Percentiles rank a stretch among this genome's conserved stretches.
Evolutionary conservation across 2,113 vertebrate species (phyloP).

Genomic region (Leucosticte australis): DNA sequence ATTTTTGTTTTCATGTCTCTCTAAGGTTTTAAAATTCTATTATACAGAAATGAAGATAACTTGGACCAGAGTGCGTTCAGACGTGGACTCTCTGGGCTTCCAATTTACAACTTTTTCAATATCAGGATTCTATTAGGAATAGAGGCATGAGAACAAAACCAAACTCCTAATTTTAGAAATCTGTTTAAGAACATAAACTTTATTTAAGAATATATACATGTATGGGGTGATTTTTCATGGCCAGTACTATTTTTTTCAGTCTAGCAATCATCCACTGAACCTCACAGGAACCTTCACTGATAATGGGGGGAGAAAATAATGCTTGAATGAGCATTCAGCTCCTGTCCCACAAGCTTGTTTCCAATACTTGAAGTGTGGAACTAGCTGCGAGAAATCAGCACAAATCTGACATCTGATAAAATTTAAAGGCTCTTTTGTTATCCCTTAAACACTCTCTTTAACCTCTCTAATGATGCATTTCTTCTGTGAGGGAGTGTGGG

Average conservation of each 20-base stretch:
- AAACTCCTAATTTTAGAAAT: neutral
- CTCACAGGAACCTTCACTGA: neutral
- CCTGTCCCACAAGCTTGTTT: neutral
- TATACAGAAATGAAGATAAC: conserved; percentile 11
- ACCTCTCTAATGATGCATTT: neutral
- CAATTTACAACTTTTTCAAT: neutral
- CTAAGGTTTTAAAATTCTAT: conserved; percentile 35
- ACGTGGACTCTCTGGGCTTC: neutral
- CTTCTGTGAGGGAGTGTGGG: neutral
- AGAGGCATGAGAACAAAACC: neutral
- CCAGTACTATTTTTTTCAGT: neutral
- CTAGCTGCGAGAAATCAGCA: neutral
- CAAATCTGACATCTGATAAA: neutral
- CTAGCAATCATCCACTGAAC: neutral
- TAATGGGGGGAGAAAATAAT: neutral
- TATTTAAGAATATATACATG: neutral
- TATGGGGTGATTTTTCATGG: neutral
- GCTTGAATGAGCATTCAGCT: neutral
- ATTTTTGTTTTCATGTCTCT: conserved; percentile 43
- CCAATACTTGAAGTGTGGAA: neutral
- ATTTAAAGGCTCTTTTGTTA: neutral
- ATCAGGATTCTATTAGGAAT: neutral
- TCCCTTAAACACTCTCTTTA: neutral
- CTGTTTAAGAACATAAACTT: neutral
- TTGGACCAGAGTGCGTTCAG: neutral